phyloP scores from a whole-genome alignment of 2,888 invertebrate genomes.

The Pseudococcus viburni region DNA sequence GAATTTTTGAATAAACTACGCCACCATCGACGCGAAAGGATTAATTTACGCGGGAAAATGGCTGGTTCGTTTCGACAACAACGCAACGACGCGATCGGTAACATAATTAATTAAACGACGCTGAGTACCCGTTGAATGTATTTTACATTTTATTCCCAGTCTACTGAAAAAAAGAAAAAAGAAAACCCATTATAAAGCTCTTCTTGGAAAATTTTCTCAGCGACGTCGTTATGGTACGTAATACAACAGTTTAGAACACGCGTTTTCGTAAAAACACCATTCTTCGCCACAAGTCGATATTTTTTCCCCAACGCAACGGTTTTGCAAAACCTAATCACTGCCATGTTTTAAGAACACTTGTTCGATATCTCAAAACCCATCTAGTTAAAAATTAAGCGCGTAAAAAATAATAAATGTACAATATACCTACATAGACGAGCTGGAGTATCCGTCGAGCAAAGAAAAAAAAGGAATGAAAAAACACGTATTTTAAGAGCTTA shows the following conservation, averaged over 20 bases:
- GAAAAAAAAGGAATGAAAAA: not conserved
- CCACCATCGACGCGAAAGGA: not conserved
- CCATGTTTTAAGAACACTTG: slow-evolving; percentile 32
- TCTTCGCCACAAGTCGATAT: not conserved
- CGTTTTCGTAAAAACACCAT: not conserved
- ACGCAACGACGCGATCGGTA: not conserved
- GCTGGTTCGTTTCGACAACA: not conserved
- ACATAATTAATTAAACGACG: slow-evolving; percentile 33
- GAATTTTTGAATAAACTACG: not conserved
- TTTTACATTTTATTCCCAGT: not conserved
- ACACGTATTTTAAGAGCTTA: slow-evolving; percentile 24
- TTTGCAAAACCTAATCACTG: slow-evolving; percentile 20
- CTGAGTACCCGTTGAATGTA: not conserved
- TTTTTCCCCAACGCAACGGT: not conserved
- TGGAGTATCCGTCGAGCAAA: not conserved
- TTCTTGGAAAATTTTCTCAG: not conserved
- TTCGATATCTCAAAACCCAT: slow-evolving; percentile 43
- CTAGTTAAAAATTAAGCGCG: slow-evolving; percentile 4
- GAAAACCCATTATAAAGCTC: not conserved
- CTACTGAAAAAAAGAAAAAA: not conserved
- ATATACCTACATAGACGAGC: not conserved
- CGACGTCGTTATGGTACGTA: not conserved
- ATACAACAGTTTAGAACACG: not conserved
- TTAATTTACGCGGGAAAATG: not conserved
- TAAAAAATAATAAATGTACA: slow-evolving; percentile 43